phyloP scores from a whole-genome alignment of 2,113 vertebrate genomes.

The Hiodon alosoides region DNA sequence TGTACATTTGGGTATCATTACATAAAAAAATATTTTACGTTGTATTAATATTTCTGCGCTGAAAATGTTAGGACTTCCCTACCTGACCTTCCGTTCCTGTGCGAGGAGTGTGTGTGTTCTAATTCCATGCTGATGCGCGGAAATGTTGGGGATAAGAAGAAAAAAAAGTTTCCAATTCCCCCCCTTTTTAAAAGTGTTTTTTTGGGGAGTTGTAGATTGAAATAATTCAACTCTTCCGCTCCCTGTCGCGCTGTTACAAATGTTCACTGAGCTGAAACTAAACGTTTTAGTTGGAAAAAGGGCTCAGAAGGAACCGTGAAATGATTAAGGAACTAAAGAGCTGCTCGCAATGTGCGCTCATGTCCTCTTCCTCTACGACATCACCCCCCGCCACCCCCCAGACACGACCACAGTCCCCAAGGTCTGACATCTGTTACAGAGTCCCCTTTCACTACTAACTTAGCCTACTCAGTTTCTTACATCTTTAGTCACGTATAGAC shows the following conservation, averaged over 20 bases:
- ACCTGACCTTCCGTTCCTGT: conserved; percentile 86
- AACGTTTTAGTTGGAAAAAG: conserved; percentile 99
- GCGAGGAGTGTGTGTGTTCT: conserved; percentile 73
- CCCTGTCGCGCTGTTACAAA: conserved; percentile 89
- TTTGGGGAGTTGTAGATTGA: conserved; percentile 75
- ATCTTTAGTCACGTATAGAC: conserved; percentile 10
- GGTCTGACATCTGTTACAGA: conserved; percentile 66
- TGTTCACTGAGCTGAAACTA: conserved; percentile 99
- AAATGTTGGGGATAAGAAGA: conserved; percentile 44
- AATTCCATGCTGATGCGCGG: conserved; percentile 77
- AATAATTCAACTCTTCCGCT: conserved; percentile 98
- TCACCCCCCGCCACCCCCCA: conserved; percentile 70
- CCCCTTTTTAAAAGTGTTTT: conserved; percentile 58
- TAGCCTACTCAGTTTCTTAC: conserved; percentile 46
- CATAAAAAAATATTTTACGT: background rate
- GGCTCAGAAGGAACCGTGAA: conserved; percentile 93
- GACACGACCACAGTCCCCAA: conserved; percentile 67
- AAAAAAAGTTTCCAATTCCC: conserved; percentile 37
- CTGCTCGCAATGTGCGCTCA: conserved; percentile 89
- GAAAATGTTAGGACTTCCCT: conserved; percentile 49
- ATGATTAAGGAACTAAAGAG: conserved; percentile 96
- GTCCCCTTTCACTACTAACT: conserved; percentile 51
- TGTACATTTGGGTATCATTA: background rate
- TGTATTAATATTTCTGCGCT: background rate
- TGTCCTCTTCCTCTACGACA: conserved; percentile 75